Conservation (phyloP, 2,113 vertebrate genomes). For the Arenaria interpres region DNA sequence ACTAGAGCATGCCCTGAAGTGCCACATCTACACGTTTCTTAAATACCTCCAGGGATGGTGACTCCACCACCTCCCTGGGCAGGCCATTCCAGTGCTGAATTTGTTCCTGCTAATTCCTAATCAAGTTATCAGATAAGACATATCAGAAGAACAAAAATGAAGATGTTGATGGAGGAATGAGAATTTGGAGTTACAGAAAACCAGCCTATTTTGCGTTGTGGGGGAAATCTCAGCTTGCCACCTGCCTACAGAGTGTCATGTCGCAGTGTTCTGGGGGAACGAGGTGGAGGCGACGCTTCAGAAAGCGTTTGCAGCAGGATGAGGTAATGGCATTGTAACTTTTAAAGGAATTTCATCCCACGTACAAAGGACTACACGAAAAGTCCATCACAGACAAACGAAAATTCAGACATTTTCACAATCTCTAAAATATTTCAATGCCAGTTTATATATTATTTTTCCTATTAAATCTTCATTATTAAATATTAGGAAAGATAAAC, state of each 20-base stretch:
- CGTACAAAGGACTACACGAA: neutral
- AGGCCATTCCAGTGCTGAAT: neutral
- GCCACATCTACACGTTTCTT: no score
- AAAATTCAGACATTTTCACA: no score
- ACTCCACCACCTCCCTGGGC: no score
- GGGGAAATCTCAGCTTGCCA: neutral
- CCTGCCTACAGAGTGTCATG: neutral
- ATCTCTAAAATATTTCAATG: no score
- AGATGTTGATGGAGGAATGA: neutral
- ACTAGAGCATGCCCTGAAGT: no score
- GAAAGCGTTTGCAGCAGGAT: neutral
- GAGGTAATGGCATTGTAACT: neutral
- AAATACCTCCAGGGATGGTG: no score
- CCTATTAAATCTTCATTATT: neutral
- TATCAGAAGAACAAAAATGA: neutral
- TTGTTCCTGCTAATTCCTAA: neutral
- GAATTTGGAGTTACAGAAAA: neutral
- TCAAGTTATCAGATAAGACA: neutral
- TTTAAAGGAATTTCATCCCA: neutral
- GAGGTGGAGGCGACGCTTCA: neutral
- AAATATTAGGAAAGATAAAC: neutral
- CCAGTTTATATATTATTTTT: neutral
- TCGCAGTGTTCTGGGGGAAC: neutral
- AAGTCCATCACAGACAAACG: neutral
- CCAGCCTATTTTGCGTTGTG: accelerated